phyloP scores from a whole-genome alignment of 2,113 vertebrate species.

The Phyllostomus discolor region DNA sequence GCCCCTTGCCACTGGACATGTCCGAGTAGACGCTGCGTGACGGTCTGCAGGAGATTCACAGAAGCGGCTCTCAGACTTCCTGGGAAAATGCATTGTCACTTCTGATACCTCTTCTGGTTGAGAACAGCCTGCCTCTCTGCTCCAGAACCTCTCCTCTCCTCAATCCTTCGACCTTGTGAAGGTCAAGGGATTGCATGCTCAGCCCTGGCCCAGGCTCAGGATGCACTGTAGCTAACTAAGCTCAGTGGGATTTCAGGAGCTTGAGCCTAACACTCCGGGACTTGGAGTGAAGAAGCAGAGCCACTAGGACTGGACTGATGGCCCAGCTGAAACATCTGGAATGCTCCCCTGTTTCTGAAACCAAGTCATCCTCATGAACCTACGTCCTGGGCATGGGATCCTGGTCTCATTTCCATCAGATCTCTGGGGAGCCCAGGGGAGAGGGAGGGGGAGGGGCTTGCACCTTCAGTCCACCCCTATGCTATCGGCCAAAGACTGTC shows the following conservation, averaged over 20 bases:
- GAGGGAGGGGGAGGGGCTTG: background rate
- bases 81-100: background rate
- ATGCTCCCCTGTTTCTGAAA: background rate
- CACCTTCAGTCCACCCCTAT: background rate
- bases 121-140: background rate
- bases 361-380: background rate
- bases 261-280: background rate
- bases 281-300: too few species aligned
- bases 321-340: background rate
- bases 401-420: background rate
- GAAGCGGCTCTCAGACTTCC: background rate
- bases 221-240: background rate
- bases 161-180: background rate
- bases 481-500: background rate
- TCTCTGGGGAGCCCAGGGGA: background rate
- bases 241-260: background rate
- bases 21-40: background rate
- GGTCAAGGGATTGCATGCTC: too few species aligned
- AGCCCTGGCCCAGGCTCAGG: background rate
- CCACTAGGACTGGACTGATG: background rate
- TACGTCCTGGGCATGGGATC: background rate
- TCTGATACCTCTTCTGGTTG: background rate
- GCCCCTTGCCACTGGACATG: background rate
- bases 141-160: background rate
- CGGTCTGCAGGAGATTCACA: background rate